Evolutionary conservation across 53 echinoderm and acorn worm genomes (phyloP), one percentile per base, ranked within the genome.

Genomic region (Crossaster papposus): DNA sequence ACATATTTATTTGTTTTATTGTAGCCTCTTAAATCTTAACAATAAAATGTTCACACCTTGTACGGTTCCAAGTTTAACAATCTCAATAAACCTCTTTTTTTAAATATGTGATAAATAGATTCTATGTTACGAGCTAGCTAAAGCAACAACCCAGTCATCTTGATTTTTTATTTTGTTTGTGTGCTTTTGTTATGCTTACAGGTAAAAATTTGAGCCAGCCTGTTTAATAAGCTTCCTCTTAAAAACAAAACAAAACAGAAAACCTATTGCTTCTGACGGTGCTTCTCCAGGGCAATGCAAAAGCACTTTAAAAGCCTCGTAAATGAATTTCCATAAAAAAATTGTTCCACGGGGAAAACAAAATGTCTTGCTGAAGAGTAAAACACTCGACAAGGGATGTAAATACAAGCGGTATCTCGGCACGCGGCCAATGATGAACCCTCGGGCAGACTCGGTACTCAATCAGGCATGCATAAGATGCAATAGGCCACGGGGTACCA

Each of bases 401-500:
- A 15, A 10, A 17, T 32, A 12, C 4, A 30, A 11, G 74, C 2
- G 35, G 74, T 32, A 15, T 30, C 22, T 13, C 74, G 22, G 78
- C 78, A 51, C 17, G 51, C 78, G 1, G 3, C n/a, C 51, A 78
- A 51, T 51, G n/a, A 32, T 85, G 72, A 85, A 37, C 85, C 85
- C 85, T 85, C 12, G 33, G 73, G 85, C 68, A 20, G 29, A 68
- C 51, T 70, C 28, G 83, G 70, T 53, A 85, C 85, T 85, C 85
- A 85, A 73, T 71, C 85, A 52, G 20, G 72, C 72, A 72, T 72
- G 85, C 54, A 72, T 31, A 33, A 85, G 85, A 85, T 52, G 85
- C 73, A 72, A 85, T 85, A 51, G 51, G 73, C 85, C 85, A 32
- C 22, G 8, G 85, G 72, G 85, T 72, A 72, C 32, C 18, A 58